These are phyloP conservation scores for Mactra quadrangularis DNA, from an alignment of 1,140 invertebrate genomes.

Conservation along the genomic window DNA sequence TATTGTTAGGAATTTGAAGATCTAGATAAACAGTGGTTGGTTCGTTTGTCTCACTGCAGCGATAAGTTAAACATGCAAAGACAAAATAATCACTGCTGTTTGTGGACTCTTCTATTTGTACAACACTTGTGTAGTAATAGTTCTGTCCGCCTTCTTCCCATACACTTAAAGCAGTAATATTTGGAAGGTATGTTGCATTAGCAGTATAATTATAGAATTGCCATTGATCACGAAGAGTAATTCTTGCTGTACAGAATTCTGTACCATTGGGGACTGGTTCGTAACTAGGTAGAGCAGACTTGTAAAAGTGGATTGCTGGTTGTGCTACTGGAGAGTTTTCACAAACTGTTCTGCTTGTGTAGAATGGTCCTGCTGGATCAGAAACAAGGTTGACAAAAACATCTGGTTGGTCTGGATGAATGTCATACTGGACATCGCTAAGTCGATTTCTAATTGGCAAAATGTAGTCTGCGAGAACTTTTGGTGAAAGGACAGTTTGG, in stretches of 20 bases:
- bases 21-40: conserved; percentile 25
- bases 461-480: conserved; percentile 4
- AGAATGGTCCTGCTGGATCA: not conserved
- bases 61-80: conserved; percentile 15
- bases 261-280: conserved; percentile 3
- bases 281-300: conserved; percentile 18
- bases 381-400: conserved; percentile 34
- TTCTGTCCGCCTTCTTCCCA: conserved; percentile 1
- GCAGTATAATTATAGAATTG: not conserved
- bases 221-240: not conserved
- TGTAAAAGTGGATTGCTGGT: conserved; percentile 34
- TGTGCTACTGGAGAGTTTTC: not conserved
- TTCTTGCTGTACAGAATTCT: conserved; percentile 30
- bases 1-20: conserved; percentile 10
- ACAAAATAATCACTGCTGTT: not conserved
- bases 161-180: conserved; percentile 2
- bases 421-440: conserved; percentile 2
- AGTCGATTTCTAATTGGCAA: not conserved
- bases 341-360: conserved; percentile 5
- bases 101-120: not conserved
- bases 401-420: not conserved
- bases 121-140: conserved; percentile 9
- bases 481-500: not conserved
- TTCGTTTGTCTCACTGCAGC: conserved; percentile 25
- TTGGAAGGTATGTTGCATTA: not conserved